Evolutionary conservation across 2,888 invertebrate genomes (phyloP), one percentile per base, ranked within the genome.

Genomic region (Cantharis rufa): DNA sequence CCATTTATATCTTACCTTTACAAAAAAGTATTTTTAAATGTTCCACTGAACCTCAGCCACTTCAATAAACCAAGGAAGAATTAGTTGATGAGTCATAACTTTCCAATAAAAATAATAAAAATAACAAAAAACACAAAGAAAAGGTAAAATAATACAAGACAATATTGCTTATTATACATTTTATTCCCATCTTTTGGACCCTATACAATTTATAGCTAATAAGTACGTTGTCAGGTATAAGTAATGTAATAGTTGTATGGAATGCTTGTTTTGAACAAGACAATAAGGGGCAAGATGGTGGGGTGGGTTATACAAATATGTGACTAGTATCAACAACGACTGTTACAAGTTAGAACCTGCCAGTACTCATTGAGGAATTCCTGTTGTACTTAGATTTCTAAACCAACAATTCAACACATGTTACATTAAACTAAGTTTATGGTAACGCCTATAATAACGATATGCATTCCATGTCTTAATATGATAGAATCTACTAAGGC

Each of bases 161-260:
- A 66, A 21, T 66, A 66, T 66, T 66, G 64, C 87, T 88, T 89
- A 91, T 91, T 90, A 91, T 91, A 92, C 91, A 91, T 90, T 92
- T 91, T 92, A 92, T 92, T 91, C 92, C 92, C 92, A 92, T 91
- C 91, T 91, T 88, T 92, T 92, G 92, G 92, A 92, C 92, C 92
- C 92, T 92, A 92, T 92, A 92, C 91, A 91, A 90, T 91, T 91
- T 91, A 92, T 91, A 91, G 90, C 91, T 92, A 79, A 75, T 79
- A 89, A 89, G 89, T 89, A 89, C 89, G 88, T 89, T 89, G 88
- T 91, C 90, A 91, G 90, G 89, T 89, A 77, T 77, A 76, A 78
- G 76, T 78, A 89, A 88, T 88, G 89, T 87, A 88, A 88, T 87
- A 87, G 88, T 88, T 88, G 87, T 88, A 86, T 88, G 88, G 88